These are phyloP conservation scores for Epinephelus moara DNA, from an alignment of 2,113 vertebrate genomes.

Conservation along the genomic window DNA sequence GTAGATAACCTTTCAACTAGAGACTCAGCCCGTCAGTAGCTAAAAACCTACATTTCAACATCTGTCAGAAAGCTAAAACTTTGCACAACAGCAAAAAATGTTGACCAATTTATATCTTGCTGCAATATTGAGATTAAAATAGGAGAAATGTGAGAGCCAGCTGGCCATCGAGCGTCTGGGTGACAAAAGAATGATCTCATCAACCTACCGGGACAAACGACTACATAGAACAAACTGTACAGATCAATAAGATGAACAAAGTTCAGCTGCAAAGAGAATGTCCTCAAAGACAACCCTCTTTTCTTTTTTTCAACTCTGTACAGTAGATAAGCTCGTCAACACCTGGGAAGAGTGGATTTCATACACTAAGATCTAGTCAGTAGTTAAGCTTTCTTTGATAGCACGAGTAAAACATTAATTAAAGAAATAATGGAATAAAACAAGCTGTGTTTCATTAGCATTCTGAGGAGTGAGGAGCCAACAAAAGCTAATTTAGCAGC, in stretches of 20 bases:
- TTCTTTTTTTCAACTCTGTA: background rate
- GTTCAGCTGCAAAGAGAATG: slow-evolving; percentile 42
- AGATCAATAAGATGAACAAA: slow-evolving; percentile 59
- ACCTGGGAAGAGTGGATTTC: background rate
- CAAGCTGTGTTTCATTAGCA: background rate
- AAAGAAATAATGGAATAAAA: background rate
- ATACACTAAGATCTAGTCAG: background rate
- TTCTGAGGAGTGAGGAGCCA: background rate
- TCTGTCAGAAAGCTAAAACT: background rate
- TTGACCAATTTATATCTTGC: background rate
- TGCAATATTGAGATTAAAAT: background rate
- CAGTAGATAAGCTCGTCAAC: slow-evolving; percentile 4
- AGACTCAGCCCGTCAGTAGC: background rate
- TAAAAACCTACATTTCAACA: background rate
- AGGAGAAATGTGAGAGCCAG: background rate
- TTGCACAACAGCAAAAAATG: background rate
- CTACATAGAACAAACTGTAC: slow-evolving; percentile 4
- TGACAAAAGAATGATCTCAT: slow-evolving; percentile 24
- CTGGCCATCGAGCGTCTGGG: background rate
- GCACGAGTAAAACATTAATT: background rate
- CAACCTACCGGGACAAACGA: background rate
- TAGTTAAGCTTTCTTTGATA: background rate
- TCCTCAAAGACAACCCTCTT: background rate
- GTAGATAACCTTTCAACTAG: background rate
- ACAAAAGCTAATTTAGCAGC: background rate